Conservation (phyloP, 2,888 invertebrate species). For the Oscheius sp. region DNA sequence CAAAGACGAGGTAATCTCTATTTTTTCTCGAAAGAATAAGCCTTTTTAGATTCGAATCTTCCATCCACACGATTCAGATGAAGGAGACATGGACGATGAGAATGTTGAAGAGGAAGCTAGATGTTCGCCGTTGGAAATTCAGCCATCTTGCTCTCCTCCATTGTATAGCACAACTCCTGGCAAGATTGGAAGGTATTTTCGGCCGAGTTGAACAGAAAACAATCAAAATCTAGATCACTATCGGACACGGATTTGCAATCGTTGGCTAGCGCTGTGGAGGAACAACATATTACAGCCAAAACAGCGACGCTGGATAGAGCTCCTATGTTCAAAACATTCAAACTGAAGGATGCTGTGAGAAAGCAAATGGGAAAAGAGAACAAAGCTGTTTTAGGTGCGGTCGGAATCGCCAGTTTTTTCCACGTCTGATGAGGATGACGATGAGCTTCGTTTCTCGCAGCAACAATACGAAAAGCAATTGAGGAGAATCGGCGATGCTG, state of each 20-base stretch:
- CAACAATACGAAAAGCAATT: constrained; percentile 19
- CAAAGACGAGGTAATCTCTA: constrained; percentile 32
- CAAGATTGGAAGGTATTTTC: neutral
- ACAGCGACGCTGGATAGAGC: constrained; percentile 3
- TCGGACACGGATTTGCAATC: constrained; percentile 26
- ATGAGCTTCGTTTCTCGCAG: neutral
- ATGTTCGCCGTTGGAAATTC: constrained; percentile 14
- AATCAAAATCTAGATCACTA: constrained; percentile 1
- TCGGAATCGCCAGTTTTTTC: neutral
- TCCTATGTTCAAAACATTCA: neutral
- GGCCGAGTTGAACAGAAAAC: neutral
- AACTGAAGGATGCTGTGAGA: neutral
- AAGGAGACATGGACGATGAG: constrained; percentile 2
- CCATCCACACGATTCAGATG: constrained; percentile 34
- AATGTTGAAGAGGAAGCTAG: neutral
- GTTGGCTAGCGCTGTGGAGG: neutral
- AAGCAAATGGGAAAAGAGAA: neutral
- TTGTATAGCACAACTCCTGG: neutral
- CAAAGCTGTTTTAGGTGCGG: neutral
- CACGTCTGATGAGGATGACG: constrained; percentile 4
- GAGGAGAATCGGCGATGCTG: constrained; percentile 17
- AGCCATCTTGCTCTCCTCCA: neutral
- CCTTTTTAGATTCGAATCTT: constrained; percentile 35
- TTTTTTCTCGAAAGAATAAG: neutral
- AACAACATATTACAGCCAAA: neutral